Base-by-base conservation (phyloP, 2,797 vertebrate genomes). In the Sphaeramia orbicularis region DNA sequence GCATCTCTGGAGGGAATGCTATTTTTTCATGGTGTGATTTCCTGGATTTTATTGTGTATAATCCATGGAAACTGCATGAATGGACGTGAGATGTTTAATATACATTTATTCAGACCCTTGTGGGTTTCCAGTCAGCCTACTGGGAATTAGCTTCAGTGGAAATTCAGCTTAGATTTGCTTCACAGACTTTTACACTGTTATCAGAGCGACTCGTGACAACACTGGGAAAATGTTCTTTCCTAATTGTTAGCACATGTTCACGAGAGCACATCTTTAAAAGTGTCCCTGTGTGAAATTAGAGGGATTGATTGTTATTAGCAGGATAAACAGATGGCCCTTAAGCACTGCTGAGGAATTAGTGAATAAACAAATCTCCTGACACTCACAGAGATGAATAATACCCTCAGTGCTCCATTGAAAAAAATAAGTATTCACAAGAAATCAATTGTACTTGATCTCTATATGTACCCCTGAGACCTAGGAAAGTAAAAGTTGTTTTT, bases 61-160 rank as follows among this genome's bases (percentile, higher is more conserved):
- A 80, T 86, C 68, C 56, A 44, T 66, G 58, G 72, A 81, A 80
- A 76, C 51, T 42, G 74, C 78, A 81, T 74, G 40, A 64, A 61
- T 57, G 60, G 56, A 74, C 13, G 37, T 15, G 1, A 72, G 78
- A 51, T 44, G 7, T 70, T 71, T 52, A n/a, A 70, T 68, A 62
- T 57, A 37, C 19, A 66, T 61, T 49, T 65, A 71, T 67, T 78
- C 12, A 57, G 16, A 1, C 37, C 61, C 10, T 41, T 55, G 19
- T 10, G 4, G n/a, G 54, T 44, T 40, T 43, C 13, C 8, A 21
- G 2, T 54, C 14, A 43, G 14, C 32, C 37, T 1, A 6, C 37
- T 70, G 48, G 40, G 57, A 77, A 81, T 60, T 27, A 11, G 35
- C 44, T 62, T 61, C 8, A 15, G 4, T 47, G 27, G 4, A 65